Base-by-base conservation (phyloP, 2,113 vertebrate genomes). In the Dasyprocta punctata region DNA sequence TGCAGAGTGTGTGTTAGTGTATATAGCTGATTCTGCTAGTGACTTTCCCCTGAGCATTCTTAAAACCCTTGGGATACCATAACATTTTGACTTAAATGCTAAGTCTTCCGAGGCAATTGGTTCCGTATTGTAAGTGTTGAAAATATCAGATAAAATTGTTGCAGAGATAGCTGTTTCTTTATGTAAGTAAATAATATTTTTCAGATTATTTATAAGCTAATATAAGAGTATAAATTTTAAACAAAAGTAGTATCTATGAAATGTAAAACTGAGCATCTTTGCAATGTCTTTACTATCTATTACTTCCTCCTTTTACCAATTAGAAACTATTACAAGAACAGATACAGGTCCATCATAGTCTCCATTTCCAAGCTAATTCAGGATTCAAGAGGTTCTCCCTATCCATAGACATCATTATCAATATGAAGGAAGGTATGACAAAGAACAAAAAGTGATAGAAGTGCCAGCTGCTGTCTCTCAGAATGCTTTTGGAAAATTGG, bases 1-100 rank as follows among this genome's bases (percentile, higher is more conserved):
- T 69, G 54, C 58, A 69, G 41, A 84, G 11, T 92, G 13, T 58
- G 10, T 91, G 58, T 89, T 86, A 71, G 61, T 84, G 83, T n/a
- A 52, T 61, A 71, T 61, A 41, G n/a, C n/a, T 89, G 65, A 80
- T 80, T 93, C 67, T 89, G n/a, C 85, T 61, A 2, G 73, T 16
- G 44, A 17, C 28, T 89, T 20, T 93, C 86, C 63, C 38, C 24
- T 82, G 87, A 94, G 63, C 54, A 26, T 61, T 88, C 41, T 56
- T 88, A 80, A 90, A 73, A 75, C 30, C 44, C 75, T 33, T 60
- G 47, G 44, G 80, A 92, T 41, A 41, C 49, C 44, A 16, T 44
- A 87, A 61, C 65, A 5, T 33, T 96, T 97, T 38, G 20, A 86
- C n/a, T 63, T 67, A 90, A 86, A 69, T 71, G 49, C 28, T 85